phyloP scores from a whole-genome alignment of 2,888 invertebrate species.

The Allophyes oxyacanthae region DNA sequence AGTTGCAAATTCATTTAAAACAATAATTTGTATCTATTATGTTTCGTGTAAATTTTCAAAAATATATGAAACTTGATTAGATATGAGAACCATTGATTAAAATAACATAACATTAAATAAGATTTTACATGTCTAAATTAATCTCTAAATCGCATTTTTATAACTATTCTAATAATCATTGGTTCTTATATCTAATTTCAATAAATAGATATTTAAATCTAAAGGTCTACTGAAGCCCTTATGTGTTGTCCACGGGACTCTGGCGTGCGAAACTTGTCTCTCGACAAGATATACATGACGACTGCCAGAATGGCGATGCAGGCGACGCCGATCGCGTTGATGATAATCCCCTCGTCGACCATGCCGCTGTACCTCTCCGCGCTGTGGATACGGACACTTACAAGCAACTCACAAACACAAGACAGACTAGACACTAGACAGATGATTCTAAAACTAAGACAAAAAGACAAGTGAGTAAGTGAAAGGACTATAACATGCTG shows the following conservation, averaged over 20 bases:
- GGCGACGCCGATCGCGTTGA: constrained; percentile 92
- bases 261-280: constrained; percentile 87
- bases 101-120: constrained; percentile 34
- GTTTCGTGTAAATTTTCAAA: constrained; percentile 23
- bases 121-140: constrained; percentile 38
- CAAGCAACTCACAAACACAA: constrained; percentile 59
- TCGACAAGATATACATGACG: constrained; percentile 91
- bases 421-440: constrained; percentile 41
- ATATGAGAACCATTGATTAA: constrained; percentile 35
- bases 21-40: constrained; percentile 9
- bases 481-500: constrained; percentile 45
- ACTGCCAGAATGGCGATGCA: constrained; percentile 91
- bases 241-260: constrained; percentile 84
- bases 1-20: constrained; percentile 30
- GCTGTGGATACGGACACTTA: constrained; percentile 82
- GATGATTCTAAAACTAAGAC: constrained; percentile 22
- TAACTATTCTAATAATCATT: constrained; percentile 22
- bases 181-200: constrained; percentile 37
- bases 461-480: constrained; percentile 4
- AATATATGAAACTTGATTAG: neutral
- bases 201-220: constrained; percentile 59
- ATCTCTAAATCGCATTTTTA: constrained; percentile 36
- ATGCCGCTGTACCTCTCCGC: constrained; percentile 88
- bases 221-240: constrained; percentile 89
- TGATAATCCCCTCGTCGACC: constrained; percentile 91